Evolutionary conservation across 2,113 vertebrate species (phyloP).

Genomic region (Miniopterus natalensis): DNA sequence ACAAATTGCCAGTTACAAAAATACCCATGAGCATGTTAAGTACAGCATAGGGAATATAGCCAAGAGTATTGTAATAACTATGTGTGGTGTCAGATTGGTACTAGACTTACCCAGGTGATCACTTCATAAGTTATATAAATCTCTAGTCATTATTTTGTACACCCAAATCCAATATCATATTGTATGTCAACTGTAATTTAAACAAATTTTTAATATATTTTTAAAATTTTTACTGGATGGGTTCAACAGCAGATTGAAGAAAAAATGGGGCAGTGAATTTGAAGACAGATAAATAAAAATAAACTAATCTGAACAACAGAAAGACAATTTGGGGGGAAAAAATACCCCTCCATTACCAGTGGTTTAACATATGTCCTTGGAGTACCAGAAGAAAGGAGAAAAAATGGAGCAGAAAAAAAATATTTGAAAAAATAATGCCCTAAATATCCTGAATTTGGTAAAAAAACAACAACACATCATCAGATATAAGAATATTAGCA

Average conservation of each 20-base stretch:
- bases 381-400: not conserved
- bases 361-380: not conserved
- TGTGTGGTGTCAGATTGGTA: not conserved
- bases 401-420: not conserved
- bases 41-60: no score
- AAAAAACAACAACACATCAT: not conserved
- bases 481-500: not conserved
- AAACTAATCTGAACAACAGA: not conserved
- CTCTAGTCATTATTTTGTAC: not conserved
- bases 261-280: not conserved
- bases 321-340: not conserved
- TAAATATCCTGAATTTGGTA: not conserved
- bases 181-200: not conserved
- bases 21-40: no score
- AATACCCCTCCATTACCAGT: not conserved
- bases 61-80: no score
- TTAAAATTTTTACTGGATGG: not conserved
- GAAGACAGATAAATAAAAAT: not conserved
- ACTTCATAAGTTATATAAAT: not conserved
- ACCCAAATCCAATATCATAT: not conserved
- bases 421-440: not conserved
- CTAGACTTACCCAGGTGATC: not conserved
- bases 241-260: not conserved
- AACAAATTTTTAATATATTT: not conserved
- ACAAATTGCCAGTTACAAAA: no score